Base-by-base conservation (phyloP, 2,113 vertebrate species). In the Apteryx owenii region DNA sequence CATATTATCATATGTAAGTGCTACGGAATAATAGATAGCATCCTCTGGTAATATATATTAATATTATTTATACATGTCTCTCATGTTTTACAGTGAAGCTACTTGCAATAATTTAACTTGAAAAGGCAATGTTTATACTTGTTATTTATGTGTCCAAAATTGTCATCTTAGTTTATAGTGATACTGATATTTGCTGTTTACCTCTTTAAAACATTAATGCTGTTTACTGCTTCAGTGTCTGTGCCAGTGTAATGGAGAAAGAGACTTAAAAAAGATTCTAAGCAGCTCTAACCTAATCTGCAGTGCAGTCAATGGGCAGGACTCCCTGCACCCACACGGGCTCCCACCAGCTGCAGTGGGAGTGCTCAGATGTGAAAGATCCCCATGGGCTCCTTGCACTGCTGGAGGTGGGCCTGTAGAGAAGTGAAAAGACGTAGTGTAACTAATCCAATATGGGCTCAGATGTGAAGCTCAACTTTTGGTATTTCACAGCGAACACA, bases 1-100 rank as follows among this genome's bases (percentile, higher is more conserved):
- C 94, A 85, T 66, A 17, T 65, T 92, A 31, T 65, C 66, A 83
- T 81, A 85, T 81, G 12, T 88, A 95, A 96, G 86, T 94, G 89
- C 91, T 97, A 69, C 12, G 25, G 81, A 96, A 95, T 97, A 97
- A 98, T 97, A 85, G 95, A 96, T 93, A 94, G 6, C 72, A 96
- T 95, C 86, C 93, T 97, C 87, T 64, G 93, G 95, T 95, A 85
- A 81, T 4, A 29, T 81, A 94, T 97, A 98, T 97, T 97, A 97
- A 79, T 97, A 98, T 97, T 97, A 97, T 90, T 96, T 97, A 94
- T 97, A 86, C 86, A 97, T 93, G 46, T 90, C 25, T 87, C 75
- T 96, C 86, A 50, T 40, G 85, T 79, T 80, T 42, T 28, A 92
- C 61, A 58, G 53, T 80, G 42, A 53, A 86, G 40, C 33, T 60